phyloP scores from a whole-genome alignment of 2,888 invertebrate genomes.

The Ommatoiulus sabulosus region DNA sequence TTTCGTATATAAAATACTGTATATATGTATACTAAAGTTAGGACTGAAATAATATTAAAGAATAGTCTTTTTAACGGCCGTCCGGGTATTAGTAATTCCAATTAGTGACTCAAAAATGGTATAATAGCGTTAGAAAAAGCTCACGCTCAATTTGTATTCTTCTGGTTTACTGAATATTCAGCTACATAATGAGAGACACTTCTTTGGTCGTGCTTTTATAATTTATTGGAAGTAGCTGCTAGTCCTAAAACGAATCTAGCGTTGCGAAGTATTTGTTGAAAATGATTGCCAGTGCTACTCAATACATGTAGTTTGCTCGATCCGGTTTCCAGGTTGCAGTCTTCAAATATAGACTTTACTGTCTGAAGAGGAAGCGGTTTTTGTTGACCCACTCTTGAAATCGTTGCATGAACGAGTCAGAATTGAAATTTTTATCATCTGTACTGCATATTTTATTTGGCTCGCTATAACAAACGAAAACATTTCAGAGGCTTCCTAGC shows the following conservation, averaged over 20 bases:
- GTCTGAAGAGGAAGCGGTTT: not conserved
- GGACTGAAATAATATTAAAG: too few relatives aligned
- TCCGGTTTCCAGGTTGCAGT: not conserved
- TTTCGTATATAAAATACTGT: too few relatives aligned
- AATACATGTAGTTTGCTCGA: not conserved
- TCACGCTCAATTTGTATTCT: too few relatives aligned
- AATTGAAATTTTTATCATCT: constrained; percentile 27
- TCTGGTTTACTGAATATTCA: too few relatives aligned
- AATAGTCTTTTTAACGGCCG: too few relatives aligned
- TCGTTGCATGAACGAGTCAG: constrained; percentile 23
- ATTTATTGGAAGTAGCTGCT: not conserved
- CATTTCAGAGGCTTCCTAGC: not conserved
- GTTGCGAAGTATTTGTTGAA: not conserved
- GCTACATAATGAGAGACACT: too few relatives aligned
- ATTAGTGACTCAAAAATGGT: too few relatives aligned
- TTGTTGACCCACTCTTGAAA: constrained; percentile 17
- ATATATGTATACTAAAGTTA: too few relatives aligned
- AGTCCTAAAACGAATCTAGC: not conserved
- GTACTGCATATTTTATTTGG: constrained; percentile 26
- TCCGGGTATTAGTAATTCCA: too few relatives aligned
- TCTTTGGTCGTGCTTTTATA: not conserved
- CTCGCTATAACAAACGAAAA: not conserved
- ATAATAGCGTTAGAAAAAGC: too few relatives aligned
- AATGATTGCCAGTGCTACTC: not conserved
- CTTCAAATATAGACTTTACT: not conserved